Conservation (phyloP, 2,888 invertebrate species). For the Adelphocoris suturalis region DNA sequence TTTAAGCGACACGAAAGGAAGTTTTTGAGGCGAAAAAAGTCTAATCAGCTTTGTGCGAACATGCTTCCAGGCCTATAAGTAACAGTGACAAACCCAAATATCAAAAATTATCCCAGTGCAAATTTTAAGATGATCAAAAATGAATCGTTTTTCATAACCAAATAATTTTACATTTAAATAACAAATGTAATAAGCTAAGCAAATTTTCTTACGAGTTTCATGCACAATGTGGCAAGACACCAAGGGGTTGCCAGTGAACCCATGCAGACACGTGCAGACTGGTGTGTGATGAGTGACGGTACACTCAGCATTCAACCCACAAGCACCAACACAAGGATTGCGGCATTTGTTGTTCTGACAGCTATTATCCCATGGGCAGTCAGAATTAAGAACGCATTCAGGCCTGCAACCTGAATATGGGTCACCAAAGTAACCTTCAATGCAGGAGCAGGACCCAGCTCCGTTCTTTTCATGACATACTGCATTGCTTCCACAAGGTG, state of each 20-base stretch:
- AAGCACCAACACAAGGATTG: conserved; percentile 88
- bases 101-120: no score
- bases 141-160: no score
- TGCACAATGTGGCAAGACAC: conserved; percentile 83
- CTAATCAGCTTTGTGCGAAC: no score
- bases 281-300: conserved; percentile 90
- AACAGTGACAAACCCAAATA: no score
- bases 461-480: conserved; percentile 86
- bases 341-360: conserved; percentile 89
- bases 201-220: conserved; percentile 76
- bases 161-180: neutral
- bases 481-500: conserved; percentile 89
- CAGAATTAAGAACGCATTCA: conserved; percentile 88
- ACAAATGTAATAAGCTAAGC: neutral
- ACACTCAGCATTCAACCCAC: conserved; percentile 90
- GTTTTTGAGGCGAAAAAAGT: no score
- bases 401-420: conserved; percentile 89
- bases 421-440: conserved; percentile 87
- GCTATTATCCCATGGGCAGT: conserved; percentile 83
- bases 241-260: conserved; percentile 88
- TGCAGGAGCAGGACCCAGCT: conserved; percentile 86
- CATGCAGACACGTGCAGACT: conserved; percentile 86
- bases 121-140: no score
- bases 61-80: no score
- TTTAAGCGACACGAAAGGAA: no score